Base-by-base conservation (phyloP, 2,113 vertebrate genomes). In the Tetrao urogallus region DNA sequence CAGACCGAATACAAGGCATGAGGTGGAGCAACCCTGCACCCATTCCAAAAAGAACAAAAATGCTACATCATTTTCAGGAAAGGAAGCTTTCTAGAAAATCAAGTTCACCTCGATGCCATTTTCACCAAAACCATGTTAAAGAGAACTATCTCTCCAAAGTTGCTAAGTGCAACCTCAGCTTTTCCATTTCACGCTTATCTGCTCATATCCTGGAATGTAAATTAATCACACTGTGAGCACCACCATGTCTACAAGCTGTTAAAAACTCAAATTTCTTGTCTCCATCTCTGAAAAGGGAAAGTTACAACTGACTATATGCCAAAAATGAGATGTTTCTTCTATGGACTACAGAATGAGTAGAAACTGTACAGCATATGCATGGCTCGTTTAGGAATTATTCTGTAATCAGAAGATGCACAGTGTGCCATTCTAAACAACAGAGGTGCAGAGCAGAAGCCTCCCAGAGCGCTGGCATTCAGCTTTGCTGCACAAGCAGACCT, bases 401-500 rank as follows among this genome's bases (percentile, higher is more conserved):
- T 36, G 61, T 22, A 48, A 25, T 25, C 40, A 43, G 48, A 15
- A 63, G 82, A 34, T 21, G 45, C 34, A 24, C 7, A 8, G 1
- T 4, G 42, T 36, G 50, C 42, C 24, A 11, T 5, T 6, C 24
- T 4, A n/a, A 13, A 6, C 42, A 38, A 30, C 38, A 7, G 12
- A 38, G 45, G 25, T 15, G 58, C 17, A 24, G 50, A 43, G 28
- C 58, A 58, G 50, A 64, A 20, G 14, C 30, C 27, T 47, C 67
- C 36, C 47, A 2, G 0, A 28, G 21, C 22, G 45, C 61, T 38
- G 60, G 24, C 36, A 2, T 27, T 12, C 0, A 2, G 61, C 34
- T 36, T 43, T 8, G 16, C 61, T 60, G 61, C 22, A 48, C 58
- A 43, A 34, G 40, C 32, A 43, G 66, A 36, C 13, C 67, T 21